Percentiles rank a stretch among this genome's conserved stretches.
phyloP scores from a whole-genome alignment of 2,888 invertebrate genomes.

The Melinaea marsaeus region DNA sequence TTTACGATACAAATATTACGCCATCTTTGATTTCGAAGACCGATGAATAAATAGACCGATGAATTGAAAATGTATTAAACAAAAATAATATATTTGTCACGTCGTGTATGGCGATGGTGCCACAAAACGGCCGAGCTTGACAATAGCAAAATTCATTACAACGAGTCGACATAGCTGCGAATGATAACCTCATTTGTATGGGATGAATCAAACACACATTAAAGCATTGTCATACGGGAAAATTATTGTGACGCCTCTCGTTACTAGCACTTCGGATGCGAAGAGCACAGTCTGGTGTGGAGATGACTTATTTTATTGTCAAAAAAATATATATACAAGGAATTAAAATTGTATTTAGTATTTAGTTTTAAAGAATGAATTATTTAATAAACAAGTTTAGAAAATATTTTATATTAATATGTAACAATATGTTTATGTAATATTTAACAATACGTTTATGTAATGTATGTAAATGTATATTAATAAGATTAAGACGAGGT shows the following conservation, averaged over 20 bases:
- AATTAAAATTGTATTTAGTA: too few species aligned
- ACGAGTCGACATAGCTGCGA: slow-evolving; percentile 55
- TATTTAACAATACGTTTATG: too few species aligned
- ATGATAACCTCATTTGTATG: slow-evolving; percentile 75
- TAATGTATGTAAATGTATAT: too few species aligned
- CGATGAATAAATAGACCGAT: not conserved
- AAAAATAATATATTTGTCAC: slow-evolving; percentile 2
- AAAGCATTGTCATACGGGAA: slow-evolving; percentile 75
- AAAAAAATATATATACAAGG: too few species aligned
- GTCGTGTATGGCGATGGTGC: slow-evolving; percentile 22
- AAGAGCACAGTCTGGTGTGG: slow-evolving; percentile 35
- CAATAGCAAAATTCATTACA: slow-evolving; percentile 69
- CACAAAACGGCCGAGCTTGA: slow-evolving; percentile 48
- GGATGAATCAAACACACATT: slow-evolving; percentile 76
- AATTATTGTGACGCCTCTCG: slow-evolving; percentile 76
- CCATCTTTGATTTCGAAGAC: too few species aligned
- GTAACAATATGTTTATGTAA: too few species aligned
- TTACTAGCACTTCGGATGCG: slow-evolving; percentile 64
- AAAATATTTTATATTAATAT: too few species aligned
- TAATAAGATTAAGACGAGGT: too few species aligned
- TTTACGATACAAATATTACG: too few species aligned
- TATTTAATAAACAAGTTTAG: too few species aligned
- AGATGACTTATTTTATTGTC: slow-evolving; percentile 25
- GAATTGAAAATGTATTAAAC: not conserved
- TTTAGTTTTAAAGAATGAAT: too few species aligned